Evolutionary conservation across 1,140 invertebrate genomes (phyloP), one percentile per base, ranked within the genome.

Genomic region (Euura saliciscinereae): DNA sequence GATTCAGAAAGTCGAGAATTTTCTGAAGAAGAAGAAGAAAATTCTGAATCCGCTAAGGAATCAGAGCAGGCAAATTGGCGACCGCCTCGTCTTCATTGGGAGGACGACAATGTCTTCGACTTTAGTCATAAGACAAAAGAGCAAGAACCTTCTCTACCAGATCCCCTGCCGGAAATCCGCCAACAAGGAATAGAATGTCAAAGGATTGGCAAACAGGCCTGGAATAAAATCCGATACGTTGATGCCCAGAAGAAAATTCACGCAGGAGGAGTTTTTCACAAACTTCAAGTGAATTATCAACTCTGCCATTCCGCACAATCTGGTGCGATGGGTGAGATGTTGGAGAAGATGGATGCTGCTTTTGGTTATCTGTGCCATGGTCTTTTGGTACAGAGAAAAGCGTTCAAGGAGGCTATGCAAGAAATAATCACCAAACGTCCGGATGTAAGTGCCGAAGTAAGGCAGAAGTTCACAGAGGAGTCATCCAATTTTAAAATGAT

Each of bases 211-310:
- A 74, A 65, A 3, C 13, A 43, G 4, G 43, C 42, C 11, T 81
- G 75, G 76, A 77, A 78, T 65, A 81, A 77, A 44, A 76, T 81
- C 10, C 44, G 74, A 13, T 79, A 80, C 65, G 73, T 45, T 7
- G 76, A 81, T 2, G 75, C 74, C 5, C 75, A 80, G 42, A 78
- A 80, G 65, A 77, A 71, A 42, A 72, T 79, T 6, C 76, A 79
- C 10, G 78, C 79, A 1, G 71, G 71, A 45, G 76, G 75, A 45
- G 78, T 75, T 2, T 78, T 78, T 72, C 65, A 71, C 59, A 45
- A 73, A 6, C 66, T 78, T 2, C 74, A 77, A 44, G 46, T 73
- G 10, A 76, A 75, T 71, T 69, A 46, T 45, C 65, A 74, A 28
- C 43, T 74, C 42, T 28, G 10, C 11, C 10, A 5, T 13, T 10